Percentiles rank a stretch among this genome's conserved stretches.
These are phyloP conservation scores for Tiphia femorata DNA, from an alignment of 2,888 invertebrate species.

Conservation along the genomic window DNA sequence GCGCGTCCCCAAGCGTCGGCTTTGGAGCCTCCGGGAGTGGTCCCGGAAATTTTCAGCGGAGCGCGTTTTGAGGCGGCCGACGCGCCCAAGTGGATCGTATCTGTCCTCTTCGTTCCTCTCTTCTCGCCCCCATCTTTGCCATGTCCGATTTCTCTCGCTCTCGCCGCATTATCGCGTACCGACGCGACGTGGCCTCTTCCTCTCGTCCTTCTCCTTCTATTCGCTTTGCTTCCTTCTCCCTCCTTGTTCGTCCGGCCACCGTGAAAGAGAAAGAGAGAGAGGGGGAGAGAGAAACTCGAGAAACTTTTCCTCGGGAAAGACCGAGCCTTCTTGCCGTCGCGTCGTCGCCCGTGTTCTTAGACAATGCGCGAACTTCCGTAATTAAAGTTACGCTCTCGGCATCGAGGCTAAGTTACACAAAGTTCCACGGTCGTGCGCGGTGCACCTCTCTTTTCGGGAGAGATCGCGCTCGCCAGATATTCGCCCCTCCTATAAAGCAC, in stretches of 20 bases:
- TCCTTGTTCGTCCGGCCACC: background rate
- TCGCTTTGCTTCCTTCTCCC: background rate
- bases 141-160: conserved; percentile 1
- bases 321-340: conserved; percentile 54
- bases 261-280: too few species aligned
- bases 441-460: conserved; percentile 8
- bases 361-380: conserved; percentile 65
- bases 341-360: conserved; percentile 52
- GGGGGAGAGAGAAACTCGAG: conserved; percentile 57
- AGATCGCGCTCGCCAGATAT: conserved; percentile 4
- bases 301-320: conserved; percentile 59
- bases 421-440: conserved; percentile 39
- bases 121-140: conserved; percentile 1
- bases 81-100: conserved; percentile 46
- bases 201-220: conserved; percentile 4
- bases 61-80: background rate
- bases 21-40: background rate
- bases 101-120: conserved; percentile 24
- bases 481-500: conserved; percentile 1
- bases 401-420: conserved; percentile 52
- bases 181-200: background rate
- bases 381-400: conserved; percentile 63
- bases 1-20: background rate
- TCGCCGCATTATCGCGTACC: conserved; percentile 3
- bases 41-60: conserved; percentile 6